These are phyloP conservation scores for Phylloscopus collybita DNA, from an alignment of 2,797 vertebrate genomes.

Conservation along the genomic window DNA sequence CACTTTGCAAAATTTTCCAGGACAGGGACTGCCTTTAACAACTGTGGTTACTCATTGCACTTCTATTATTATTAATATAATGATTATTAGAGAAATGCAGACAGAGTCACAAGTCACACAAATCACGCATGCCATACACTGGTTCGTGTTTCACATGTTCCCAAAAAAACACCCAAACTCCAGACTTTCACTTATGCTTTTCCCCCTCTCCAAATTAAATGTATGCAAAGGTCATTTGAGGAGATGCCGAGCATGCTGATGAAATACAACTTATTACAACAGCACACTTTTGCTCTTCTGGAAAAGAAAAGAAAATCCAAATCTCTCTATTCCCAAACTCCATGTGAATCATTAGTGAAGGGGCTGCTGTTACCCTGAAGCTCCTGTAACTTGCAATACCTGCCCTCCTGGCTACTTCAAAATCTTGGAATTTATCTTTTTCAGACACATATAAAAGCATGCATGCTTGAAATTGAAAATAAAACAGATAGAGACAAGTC, in stretches of 20 bases:
- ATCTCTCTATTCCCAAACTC: slow-evolving; percentile 36
- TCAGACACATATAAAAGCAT: slow-evolving; percentile 49
- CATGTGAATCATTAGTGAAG: slow-evolving; percentile 45
- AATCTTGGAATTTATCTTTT: slow-evolving; percentile 62
- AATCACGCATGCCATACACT: not conserved
- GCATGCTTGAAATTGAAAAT: slow-evolving; percentile 70
- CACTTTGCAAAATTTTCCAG: not conserved
- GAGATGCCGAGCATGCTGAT: not conserved
- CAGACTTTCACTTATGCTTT: not conserved
- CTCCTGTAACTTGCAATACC: slow-evolving; percentile 45
- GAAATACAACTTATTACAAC: not conserved
- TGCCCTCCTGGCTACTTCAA: slow-evolving; percentile 36
- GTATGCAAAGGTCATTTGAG: not conserved
- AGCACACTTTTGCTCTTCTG: not conserved
- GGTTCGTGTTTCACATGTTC: accelerated
- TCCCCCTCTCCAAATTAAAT: not conserved
- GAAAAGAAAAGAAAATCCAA: slow-evolving; percentile 12
- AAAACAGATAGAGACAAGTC: slow-evolving; percentile 65
- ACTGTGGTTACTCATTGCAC: not conserved
- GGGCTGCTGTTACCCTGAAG: slow-evolving; percentile 30
- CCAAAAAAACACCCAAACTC: not conserved
- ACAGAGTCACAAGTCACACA: not conserved
- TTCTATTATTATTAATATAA: not conserved
- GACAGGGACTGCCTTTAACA: not conserved
- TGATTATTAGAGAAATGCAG: not conserved